Base-by-base conservation (phyloP, 1,140 invertebrate genomes). In the Papilio dardanus region DNA sequence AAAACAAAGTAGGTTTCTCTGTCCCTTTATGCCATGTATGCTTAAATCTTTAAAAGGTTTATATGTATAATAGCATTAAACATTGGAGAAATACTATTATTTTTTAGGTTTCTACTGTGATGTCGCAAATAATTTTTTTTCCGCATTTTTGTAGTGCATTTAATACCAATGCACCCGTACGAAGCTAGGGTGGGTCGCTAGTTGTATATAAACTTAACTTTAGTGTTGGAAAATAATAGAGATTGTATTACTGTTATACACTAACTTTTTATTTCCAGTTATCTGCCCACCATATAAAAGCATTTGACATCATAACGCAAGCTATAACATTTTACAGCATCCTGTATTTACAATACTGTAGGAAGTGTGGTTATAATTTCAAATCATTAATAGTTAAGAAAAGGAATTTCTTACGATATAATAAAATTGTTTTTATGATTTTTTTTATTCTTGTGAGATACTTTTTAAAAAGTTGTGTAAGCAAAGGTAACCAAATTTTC, bases 321-420 rank as follows among this genome's bases (percentile, higher is more conserved):
- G 54, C 54, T 62, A 28, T 62, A 62, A 62, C 54, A 62, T 62
- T 62, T 62, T 62, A 62, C 24, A 62, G 16, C 54, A 62, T 62
- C 54, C 54, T 62, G 54, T 62, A 62, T 62, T 62, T 62, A 62
- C 54, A 62, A 28, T 62, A 28, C 54, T 28, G 24, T 62, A 62
- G 54, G 54, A 62, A 62, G 24, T 62, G 54, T 62, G 21, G 54
- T 28, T 62, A 16, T 62, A 14, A 14, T 62, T 28, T 14, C 12
- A 28, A 62, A 30, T 62, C 54, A 62, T 28, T 28, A 28, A 62
- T 28, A 62, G 24, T 28, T 12, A 62, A 28, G 12, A 62, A 62
- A 62, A 24, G 54, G 24, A 30, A 30, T 62, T 62, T 62, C 54
- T 28, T 62, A 30, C 1, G 12, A 21, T 62, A 62, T 28, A 14